Percentiles rank a stretch among this genome's conserved stretches.
Conservation (phyloP, 2,888 invertebrate species). For the Caenorhabditis macrosperma region DNA sequence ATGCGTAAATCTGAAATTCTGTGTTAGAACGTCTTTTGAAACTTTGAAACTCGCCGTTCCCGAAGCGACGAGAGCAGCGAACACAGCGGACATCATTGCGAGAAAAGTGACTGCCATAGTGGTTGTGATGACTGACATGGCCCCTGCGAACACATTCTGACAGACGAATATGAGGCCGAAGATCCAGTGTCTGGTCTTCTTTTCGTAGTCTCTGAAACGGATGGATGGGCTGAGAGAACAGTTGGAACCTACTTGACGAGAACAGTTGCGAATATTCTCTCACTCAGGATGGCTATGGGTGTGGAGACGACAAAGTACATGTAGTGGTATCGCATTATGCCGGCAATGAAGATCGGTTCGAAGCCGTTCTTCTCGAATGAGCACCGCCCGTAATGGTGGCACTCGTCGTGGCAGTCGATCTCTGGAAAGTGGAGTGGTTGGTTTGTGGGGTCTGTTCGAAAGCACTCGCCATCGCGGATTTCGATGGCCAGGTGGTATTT, state of each 20-base stretch:
- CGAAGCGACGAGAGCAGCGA: slow-evolving; percentile 20
- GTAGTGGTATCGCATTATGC: slow-evolving; percentile 53
- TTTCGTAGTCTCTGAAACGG: slow-evolving; percentile 59
- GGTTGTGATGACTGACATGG: slow-evolving; percentile 38
- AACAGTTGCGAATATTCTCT: slow-evolving; percentile 54
- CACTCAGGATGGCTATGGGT: slow-evolving; percentile 45
- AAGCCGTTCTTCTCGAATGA: slow-evolving; percentile 8
- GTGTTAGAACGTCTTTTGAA: no score
- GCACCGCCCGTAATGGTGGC: slow-evolving; percentile 38
- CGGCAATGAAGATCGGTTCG: slow-evolving; percentile 51
- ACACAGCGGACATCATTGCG: slow-evolving; percentile 35
- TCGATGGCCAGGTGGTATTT: slow-evolving; percentile 44
- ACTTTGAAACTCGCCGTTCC: slow-evolving; percentile 27
- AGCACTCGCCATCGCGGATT: background rate
- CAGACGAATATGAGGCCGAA: slow-evolving; percentile 25
- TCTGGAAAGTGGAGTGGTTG: slow-evolving; percentile 4
- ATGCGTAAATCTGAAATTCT: slow-evolving; percentile 27
- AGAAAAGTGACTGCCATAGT: slow-evolving; percentile 37
- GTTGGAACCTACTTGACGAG: slow-evolving; percentile 42
- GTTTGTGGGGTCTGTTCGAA: no score
- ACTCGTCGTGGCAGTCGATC: slow-evolving; percentile 31
- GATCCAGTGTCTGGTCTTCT: slow-evolving; percentile 48
- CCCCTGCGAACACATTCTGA: slow-evolving; percentile 32
- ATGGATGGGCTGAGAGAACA: no score
- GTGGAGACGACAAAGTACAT: slow-evolving; percentile 52